These are phyloP conservation scores for Thalassarche chlororhynchos DNA, from an alignment of 2,113 vertebrate genomes.

Conservation along the genomic window DNA sequence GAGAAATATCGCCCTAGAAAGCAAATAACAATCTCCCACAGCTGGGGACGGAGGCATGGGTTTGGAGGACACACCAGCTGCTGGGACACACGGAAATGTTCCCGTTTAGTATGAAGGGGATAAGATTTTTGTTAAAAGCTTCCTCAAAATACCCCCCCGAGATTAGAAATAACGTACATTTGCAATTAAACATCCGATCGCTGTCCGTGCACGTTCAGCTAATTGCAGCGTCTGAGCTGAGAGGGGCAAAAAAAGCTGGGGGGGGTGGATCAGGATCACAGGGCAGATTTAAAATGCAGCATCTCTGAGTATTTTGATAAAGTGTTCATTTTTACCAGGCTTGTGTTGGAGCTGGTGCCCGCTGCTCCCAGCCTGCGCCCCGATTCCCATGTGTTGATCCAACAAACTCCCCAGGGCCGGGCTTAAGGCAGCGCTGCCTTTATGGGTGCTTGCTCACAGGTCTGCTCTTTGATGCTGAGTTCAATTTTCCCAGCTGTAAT, in stretches of 20 bases:
- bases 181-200: background rate
- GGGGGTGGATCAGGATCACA: rapidly evolving
- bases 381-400: background rate
- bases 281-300: background rate
- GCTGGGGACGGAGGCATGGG: background rate
- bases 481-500: background rate
- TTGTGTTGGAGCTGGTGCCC: background rate
- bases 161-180: background rate
- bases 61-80: background rate
- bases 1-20: rapidly evolving
- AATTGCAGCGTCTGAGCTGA: rapidly evolving
- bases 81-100: background rate
- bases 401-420: background rate
- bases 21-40: background rate
- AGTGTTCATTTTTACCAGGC: background rate
- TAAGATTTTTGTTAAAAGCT: background rate
- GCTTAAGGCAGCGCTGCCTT: background rate
- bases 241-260: background rate
- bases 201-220: rapidly evolving
- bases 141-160: background rate
- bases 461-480: background rate
- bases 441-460: background rate
- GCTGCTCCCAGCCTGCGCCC: background rate
- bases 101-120: background rate
- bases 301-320: background rate